Conservation (phyloP, 64 coral and sea anemone species). For the Porites australiensis region DNA sequence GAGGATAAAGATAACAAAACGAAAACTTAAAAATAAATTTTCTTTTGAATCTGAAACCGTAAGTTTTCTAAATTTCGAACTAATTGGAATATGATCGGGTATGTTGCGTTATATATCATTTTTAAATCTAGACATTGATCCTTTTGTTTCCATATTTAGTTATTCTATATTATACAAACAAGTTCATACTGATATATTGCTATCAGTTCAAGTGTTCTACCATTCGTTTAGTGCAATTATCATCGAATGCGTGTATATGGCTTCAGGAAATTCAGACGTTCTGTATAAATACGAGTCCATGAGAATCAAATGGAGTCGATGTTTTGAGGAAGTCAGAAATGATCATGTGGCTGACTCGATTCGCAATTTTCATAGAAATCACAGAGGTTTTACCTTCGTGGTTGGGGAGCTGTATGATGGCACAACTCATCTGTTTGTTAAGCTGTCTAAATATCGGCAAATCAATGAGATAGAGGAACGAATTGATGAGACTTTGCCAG, state of each 20-base stretch:
- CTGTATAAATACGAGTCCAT: slow-evolving; percentile 28
- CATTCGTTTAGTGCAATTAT: too few relatives aligned
- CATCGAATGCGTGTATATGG: background rate
- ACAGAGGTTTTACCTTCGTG: slow-evolving; percentile 24
- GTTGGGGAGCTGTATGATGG: slow-evolving; percentile 10
- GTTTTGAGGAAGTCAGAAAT: background rate
- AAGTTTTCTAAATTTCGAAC: too few relatives aligned
- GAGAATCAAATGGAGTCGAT: background rate
- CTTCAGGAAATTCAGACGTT: background rate
- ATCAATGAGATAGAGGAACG: background rate
- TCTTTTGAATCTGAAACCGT: too few relatives aligned
- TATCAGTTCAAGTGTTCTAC: too few relatives aligned
- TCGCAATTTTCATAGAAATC: background rate
- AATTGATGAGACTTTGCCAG: background rate
- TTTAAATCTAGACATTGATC: too few relatives aligned
- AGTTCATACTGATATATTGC: too few relatives aligned
- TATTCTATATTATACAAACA: too few relatives aligned
- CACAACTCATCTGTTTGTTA: slow-evolving; percentile 7
- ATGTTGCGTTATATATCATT: too few relatives aligned
- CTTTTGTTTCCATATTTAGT: too few relatives aligned
- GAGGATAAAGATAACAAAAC: too few relatives aligned
- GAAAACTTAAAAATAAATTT: too few relatives aligned
- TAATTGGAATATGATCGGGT: too few relatives aligned
- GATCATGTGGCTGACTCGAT: background rate
- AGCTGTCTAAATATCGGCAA: background rate